Base-by-base conservation (phyloP, 2,888 invertebrate genomes). In the Diogma glabrata region DNA sequence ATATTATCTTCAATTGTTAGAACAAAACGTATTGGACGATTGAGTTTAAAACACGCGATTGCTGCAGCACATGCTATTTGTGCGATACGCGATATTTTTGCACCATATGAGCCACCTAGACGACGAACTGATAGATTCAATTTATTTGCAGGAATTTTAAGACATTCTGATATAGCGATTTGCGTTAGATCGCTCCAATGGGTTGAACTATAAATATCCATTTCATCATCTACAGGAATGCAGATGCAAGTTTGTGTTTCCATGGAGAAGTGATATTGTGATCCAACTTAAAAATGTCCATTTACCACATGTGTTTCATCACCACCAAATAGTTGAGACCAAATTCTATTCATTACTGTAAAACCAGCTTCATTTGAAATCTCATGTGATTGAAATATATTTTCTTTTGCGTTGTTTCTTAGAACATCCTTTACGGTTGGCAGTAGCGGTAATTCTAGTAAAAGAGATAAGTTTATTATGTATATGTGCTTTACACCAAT, bases 261-360 rank as follows among this genome's bases (percentile, higher is more conserved):
- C 79, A 85, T 80, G 7, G 77, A 75, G 58, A 77, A 83, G 63
- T 85, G 84, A 61, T 79, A 82, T 60, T 86, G 85, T 2, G 72
- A 61, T 14, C 76, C 77, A 46, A 74, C 57, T 47, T 70, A 67
- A 50, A 74, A 67, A 51, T 68, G 71, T 1, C 82, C 84, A 48
- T 70, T n/a, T n/a, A n/a, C n/a, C n/a, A n/a, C n/a, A n/a, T n/a
- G n/a, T n/a, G n/a, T n/a, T n/a, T n/a, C n/a, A n/a, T n/a, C n/a
- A n/a, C n/a, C n/a, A n/a, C n/a, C n/a, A n/a, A n/a, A n/a, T 57
- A 55, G 22, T 65, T 55, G n/a, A 53, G 54, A 9, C 60, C 61
- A 54, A 49, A n/a, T 53, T 54, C n/a, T n/a, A n/a, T n/a, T n/a
- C n/a, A n/a, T n/a, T n/a, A n/a, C n/a, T n/a, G n/a, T n/a, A n/a